Base-by-base conservation (phyloP, 2,113 vertebrate genomes). In the Anthoscopus minutus region DNA sequence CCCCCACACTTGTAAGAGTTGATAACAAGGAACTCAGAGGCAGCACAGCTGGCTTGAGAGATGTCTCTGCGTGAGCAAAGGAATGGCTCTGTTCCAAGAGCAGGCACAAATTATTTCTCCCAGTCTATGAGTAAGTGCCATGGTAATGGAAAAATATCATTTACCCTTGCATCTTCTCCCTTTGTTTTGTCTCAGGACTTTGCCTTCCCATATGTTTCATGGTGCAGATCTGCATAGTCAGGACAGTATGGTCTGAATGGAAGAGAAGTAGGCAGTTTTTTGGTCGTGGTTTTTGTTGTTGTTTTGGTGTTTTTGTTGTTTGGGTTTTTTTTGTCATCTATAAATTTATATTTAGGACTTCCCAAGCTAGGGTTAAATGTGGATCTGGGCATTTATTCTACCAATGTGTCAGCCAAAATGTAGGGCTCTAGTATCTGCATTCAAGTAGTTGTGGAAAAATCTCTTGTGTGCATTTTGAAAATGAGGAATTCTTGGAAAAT, bases 11-110 rank as follows among this genome's bases (percentile, higher is more conserved):
- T 73, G 27, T 72, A 85, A 81, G 88, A 27, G 11, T 24, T 91
- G 80, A 79, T 96, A 96, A 93, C 64, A 92, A 94, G 56, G 2
- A 23, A 30, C 30, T 88, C 53, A 4, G 42, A 93, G 90, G 53
- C 93, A 93, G 76, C 85, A 91, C 94, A 96, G 94, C 77, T 96
- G 92, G 85, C n/a, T 69, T 84, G 74, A 2, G 47, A 95, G 66
- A 86, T 67, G 77, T 64, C 79, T 86, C 78, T 60, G 64, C 78
- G 44, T 64, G 81, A 93, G 69, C 62, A 84, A 64, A 80, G 62
- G 65, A 80, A 91, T 84, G 89, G 62, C 77, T 90, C 47, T 86
- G 30, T 69, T 93, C 79, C 86, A 65, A 89, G 40, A 92, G 48
- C 47, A 95, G 44, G n/a, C 37, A 57, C 40, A 62, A 30, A 67